phyloP scores from a whole-genome alignment of 2,797 vertebrate species.

The Orientallactaga sibirica region DNA sequence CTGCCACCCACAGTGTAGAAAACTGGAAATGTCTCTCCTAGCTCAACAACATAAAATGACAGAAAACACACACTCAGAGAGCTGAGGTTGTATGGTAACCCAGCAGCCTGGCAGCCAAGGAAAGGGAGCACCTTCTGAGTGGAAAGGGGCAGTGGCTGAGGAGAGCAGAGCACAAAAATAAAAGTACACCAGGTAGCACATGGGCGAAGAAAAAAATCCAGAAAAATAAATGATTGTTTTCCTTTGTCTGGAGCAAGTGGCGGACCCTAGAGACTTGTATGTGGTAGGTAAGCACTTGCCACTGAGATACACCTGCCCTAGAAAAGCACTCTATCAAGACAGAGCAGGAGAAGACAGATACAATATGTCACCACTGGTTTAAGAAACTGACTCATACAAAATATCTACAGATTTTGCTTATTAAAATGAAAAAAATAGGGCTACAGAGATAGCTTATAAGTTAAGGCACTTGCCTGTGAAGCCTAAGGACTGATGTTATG shows the following conservation, averaged over 20 bases:
- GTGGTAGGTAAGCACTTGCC: too few relatives aligned
- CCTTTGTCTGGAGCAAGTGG: too few relatives aligned
- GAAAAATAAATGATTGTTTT: neutral
- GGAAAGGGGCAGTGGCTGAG: neutral
- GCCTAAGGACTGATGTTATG: too few relatives aligned
- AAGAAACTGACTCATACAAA: neutral
- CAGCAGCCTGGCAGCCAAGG: neutral
- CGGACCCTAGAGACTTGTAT: too few relatives aligned
- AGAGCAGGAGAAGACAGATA: neutral
- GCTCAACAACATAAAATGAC: neutral
- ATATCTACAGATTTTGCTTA: too few relatives aligned
- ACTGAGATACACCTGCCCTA: too few relatives aligned
- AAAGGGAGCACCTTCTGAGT: neutral
- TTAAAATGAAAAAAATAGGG: too few relatives aligned
- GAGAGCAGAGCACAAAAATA: neutral
- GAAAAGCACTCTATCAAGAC: too few relatives aligned
- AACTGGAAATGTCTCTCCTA: neutral
- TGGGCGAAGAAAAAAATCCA: neutral
- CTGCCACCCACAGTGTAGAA: neutral
- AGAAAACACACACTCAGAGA: neutral
- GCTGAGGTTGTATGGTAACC: neutral
- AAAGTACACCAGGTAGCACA: neutral
- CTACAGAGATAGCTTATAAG: too few relatives aligned
- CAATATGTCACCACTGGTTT: neutral
- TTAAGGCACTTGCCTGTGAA: too few relatives aligned